Evolutionary conservation across 2,797 vertebrate genomes (phyloP).

Genomic region (Melanotaenia pygmaea): DNA sequence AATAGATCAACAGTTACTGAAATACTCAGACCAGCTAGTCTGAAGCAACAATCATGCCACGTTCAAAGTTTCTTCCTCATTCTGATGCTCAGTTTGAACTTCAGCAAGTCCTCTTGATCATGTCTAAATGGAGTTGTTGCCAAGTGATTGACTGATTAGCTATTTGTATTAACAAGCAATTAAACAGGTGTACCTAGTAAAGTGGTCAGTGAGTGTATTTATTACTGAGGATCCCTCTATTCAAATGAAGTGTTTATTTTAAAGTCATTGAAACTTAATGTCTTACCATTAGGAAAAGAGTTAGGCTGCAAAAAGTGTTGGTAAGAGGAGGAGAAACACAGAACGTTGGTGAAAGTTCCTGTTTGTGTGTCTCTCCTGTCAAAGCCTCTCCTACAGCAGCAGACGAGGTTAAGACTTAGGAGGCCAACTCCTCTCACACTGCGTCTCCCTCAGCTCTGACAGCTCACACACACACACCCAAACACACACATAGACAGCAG

Average conservation of each 20-base stretch:
- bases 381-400: slow-evolving; percentile 76
- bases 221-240: background rate
- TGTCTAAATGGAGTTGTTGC: too few species aligned
- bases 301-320: background rate
- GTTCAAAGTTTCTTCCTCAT: too few species aligned
- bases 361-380: slow-evolving; percentile 77
- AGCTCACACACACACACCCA: slow-evolving; percentile 49
- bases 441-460: slow-evolving; percentile 74
- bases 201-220: background rate
- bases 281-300: background rate
- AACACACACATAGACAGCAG: slow-evolving; percentile 16
- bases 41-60: too few species aligned
- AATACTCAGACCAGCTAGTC: too few species aligned
- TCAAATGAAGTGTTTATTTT: background rate
- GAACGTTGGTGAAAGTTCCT: slow-evolving; percentile 41
- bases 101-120: too few species aligned
- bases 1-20: too few species aligned
- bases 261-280: background rate
- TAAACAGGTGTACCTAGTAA: too few species aligned
- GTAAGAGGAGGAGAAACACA: slow-evolving; percentile 15
- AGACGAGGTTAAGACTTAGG: slow-evolving; percentile 80
- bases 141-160: too few species aligned
- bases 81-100: too few species aligned
- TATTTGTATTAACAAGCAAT: too few species aligned
- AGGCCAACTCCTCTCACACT: slow-evolving; percentile 66